Conservation (phyloP, 2,797 vertebrate species). For the Liasis olivaceus region DNA sequence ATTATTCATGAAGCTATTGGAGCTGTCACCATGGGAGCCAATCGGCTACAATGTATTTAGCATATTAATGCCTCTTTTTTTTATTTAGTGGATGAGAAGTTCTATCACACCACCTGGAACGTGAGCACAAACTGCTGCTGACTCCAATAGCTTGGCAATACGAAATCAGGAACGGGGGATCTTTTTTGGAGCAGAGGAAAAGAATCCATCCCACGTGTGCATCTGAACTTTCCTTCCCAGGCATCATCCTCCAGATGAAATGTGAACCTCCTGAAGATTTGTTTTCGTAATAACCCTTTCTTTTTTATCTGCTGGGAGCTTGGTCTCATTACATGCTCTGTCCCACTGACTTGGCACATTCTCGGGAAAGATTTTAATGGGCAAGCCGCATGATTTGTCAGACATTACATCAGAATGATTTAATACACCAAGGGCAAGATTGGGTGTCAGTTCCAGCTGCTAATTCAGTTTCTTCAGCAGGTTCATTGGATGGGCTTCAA, state of each 20-base stretch:
- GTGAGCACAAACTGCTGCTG: slow-evolving; percentile 63
- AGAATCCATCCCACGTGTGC: slow-evolving; percentile 2
- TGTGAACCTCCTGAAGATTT: slow-evolving; percentile 46
- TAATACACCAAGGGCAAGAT: slow-evolving; percentile 86
- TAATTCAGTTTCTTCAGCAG: slow-evolving; percentile 48
- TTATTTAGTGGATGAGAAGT: slow-evolving; percentile 69
- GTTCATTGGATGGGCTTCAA: slow-evolving; percentile 59
- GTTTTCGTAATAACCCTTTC: slow-evolving; percentile 63
- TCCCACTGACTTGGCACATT: slow-evolving; percentile 81
- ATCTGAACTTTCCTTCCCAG: slow-evolving; percentile 53
- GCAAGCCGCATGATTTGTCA: slow-evolving; percentile 82
- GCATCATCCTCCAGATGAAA: slow-evolving; percentile 44
- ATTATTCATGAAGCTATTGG: slow-evolving; percentile 78
- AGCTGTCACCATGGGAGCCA: slow-evolving; percentile 74
- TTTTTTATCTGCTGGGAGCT: slow-evolving; percentile 57
- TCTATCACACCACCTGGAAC: slow-evolving; percentile 71
- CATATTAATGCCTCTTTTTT: slow-evolving; percentile 74
- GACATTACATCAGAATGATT: slow-evolving; percentile 94
- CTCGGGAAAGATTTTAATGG: slow-evolving; percentile 85
- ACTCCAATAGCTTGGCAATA: slow-evolving; percentile 60
- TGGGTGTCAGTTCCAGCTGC: slow-evolving; percentile 78
- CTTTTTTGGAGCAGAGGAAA: slow-evolving; percentile 27
- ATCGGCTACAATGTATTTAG: slow-evolving; percentile 74
- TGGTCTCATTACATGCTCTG: slow-evolving; percentile 84
- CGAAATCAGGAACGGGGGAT: slow-evolving; percentile 56